Percentiles rank a stretch among this genome's conserved stretches.
phyloP scores from a whole-genome alignment of 2,797 vertebrate genomes.

The Gymnothorax reevesii region DNA sequence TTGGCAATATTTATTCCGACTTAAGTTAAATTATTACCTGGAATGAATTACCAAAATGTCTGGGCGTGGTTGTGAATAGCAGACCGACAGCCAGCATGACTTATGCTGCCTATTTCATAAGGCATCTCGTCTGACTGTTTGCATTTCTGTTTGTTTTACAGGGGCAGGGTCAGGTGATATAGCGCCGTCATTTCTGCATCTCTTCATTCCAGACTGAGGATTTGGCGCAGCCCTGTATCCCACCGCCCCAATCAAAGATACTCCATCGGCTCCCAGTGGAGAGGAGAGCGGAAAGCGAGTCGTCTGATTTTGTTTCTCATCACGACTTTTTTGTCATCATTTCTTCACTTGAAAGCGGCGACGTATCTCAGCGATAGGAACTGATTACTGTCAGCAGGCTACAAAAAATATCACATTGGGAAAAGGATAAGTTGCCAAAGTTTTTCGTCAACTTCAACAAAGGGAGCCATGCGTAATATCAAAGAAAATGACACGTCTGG shows the following conservation, averaged over 20 bases:
- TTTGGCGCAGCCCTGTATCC: slow-evolving; percentile 51
- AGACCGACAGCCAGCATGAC: background rate
- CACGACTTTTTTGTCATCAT: slow-evolving; percentile 16
- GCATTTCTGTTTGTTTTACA: slow-evolving; percentile 37
- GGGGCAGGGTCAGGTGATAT: slow-evolving; percentile 17
- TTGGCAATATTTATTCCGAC: background rate
- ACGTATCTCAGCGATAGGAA: background rate
- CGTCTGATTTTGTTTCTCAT: slow-evolving; percentile 14
- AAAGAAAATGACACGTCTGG: slow-evolving; percentile 12
- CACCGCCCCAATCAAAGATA: slow-evolving; percentile 15
- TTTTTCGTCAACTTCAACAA: slow-evolving; percentile 1
- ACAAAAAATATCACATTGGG: slow-evolving; percentile 15
- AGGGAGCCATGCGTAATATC: slow-evolving; percentile 24
- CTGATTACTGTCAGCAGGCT: background rate
- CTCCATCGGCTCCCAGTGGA: slow-evolving; percentile 29
- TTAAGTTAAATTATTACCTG: background rate
- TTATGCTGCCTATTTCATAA: background rate
- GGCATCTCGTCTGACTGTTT: background rate
- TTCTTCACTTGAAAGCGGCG: slow-evolving; percentile 24
- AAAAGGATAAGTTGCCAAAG: slow-evolving; percentile 9
- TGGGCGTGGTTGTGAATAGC: slow-evolving; percentile 1
- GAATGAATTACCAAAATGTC: background rate
- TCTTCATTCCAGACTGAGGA: slow-evolving; percentile 66
- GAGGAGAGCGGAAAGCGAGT: slow-evolving; percentile 2
- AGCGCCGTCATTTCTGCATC: slow-evolving; percentile 36